These are phyloP conservation scores for Pseudolaguvia tuberculata DNA, from an alignment of 2,113 vertebrate genomes.

Conservation along the genomic window DNA sequence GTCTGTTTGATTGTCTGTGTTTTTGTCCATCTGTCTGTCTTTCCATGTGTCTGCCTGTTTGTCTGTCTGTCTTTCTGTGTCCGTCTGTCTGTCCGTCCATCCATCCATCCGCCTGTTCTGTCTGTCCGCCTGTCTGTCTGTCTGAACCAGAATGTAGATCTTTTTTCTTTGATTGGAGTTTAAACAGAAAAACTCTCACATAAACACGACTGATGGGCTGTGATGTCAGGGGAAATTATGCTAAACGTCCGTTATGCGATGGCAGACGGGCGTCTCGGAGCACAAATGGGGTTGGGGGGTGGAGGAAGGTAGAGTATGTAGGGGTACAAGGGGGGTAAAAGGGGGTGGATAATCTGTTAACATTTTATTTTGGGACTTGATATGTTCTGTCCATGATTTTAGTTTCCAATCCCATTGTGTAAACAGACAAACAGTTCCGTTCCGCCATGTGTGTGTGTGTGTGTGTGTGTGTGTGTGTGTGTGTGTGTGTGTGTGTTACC, in stretches of 20 bases:
- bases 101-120: too few species aligned
- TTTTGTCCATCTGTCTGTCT: conserved; percentile 26
- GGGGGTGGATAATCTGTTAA: conserved; percentile 34
- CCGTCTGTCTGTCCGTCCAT: conserved; percentile 34
- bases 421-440: too few species aligned
- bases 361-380: conserved; percentile 41
- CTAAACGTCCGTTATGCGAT: conserved; percentile 42
- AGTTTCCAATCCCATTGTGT: too few species aligned
- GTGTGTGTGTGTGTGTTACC: too few species aligned
- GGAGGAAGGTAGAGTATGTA: background rate
- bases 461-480: too few species aligned
- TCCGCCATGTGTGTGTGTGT: too few species aligned
- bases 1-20: conserved; percentile 10
- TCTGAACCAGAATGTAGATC: conserved; percentile 40
- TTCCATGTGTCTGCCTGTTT: conserved; percentile 24
- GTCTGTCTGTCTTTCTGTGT: conserved; percentile 33
- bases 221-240: conserved; percentile 52
- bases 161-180: conserved; percentile 50
- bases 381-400: conserved; percentile 17
- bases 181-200: conserved; percentile 50
- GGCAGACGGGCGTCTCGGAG: conserved; percentile 35
- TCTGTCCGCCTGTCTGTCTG: conserved; percentile 26
- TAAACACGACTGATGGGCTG: conserved; percentile 53
- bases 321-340: too few species aligned
- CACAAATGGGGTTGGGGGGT: conserved; percentile 42